These are phyloP conservation scores for Podarcis raffonei DNA, from an alignment of 2,113 vertebrate species.

Conservation along the genomic window DNA sequence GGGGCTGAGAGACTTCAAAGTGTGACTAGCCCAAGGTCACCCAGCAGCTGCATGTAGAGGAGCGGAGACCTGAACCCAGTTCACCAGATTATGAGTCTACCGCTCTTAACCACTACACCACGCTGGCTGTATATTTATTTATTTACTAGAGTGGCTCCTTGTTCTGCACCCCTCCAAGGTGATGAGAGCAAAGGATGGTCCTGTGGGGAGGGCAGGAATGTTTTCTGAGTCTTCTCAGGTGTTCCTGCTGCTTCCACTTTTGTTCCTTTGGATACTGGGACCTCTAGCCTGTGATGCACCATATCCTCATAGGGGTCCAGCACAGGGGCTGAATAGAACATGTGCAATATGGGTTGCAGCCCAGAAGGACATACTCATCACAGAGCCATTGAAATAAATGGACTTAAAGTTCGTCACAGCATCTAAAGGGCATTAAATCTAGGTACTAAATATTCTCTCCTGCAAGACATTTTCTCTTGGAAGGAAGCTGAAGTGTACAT, in stretches of 20 bases:
- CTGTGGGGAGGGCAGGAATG: not conserved
- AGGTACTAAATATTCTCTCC: not conserved
- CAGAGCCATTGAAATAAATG: not conserved
- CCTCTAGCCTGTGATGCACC: not conserved
- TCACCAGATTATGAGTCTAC: too few relatives aligned
- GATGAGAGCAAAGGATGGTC: not conserved
- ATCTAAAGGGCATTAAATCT: not conserved
- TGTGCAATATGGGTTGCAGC: not conserved
- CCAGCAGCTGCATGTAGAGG: too few relatives aligned
- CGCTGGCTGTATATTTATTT: too few relatives aligned
- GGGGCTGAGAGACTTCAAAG: too few relatives aligned
- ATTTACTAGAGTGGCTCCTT: not conserved
- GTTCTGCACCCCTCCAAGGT: not conserved
- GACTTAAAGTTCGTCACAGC: not conserved
- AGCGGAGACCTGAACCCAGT: too few relatives aligned
- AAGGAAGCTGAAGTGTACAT: constrained; percentile 4
- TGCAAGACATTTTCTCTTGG: not conserved
- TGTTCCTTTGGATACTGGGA: not conserved
- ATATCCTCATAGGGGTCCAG: not conserved
- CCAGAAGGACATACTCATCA: not conserved
- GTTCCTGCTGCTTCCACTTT: not conserved
- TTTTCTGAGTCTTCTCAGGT: not conserved
- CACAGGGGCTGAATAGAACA: not conserved
- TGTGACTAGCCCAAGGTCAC: too few relatives aligned
- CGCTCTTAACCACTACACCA: too few relatives aligned